phyloP scores from a whole-genome alignment of 1,140 invertebrate genomes.

The Halesus radiatus region DNA sequence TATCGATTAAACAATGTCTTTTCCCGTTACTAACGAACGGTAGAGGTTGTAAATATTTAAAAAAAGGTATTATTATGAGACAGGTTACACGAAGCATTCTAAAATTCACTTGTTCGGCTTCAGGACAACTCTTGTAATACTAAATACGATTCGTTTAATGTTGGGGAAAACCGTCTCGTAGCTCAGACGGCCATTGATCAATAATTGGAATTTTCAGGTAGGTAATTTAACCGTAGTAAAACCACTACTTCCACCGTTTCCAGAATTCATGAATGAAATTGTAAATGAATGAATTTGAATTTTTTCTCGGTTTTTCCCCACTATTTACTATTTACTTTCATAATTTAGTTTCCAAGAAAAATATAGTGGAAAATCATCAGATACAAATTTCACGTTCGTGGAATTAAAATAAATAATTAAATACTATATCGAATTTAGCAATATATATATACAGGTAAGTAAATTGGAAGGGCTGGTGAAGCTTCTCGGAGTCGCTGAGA shows the following conservation, averaged over 20 bases:
- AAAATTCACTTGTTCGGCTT: background rate
- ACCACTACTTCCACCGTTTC: background rate
- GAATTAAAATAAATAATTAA: background rate
- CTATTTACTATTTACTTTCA: background rate
- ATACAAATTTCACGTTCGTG: background rate
- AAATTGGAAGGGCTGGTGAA: too few species aligned
- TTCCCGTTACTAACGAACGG: background rate
- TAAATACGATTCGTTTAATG: background rate
- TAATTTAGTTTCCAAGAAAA: background rate
- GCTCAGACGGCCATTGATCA: background rate
- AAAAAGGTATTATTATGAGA: background rate
- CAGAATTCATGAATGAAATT: background rate
- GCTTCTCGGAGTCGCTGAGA: too few species aligned
- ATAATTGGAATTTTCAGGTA: constrained; percentile 26
- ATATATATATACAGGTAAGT: background rate
- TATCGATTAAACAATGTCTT: too few species aligned
- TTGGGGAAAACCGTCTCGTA: constrained; percentile 23
- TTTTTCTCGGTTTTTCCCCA: background rate
- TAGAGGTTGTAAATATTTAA: background rate
- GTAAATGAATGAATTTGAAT: background rate
- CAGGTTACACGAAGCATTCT: background rate
- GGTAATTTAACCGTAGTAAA: constrained; percentile 15
- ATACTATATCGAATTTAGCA: background rate
- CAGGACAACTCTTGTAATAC: background rate
- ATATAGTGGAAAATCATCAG: background rate